Base-by-base conservation (phyloP, 2,113 vertebrate species). In the Acanthochromis polyacanthus region DNA sequence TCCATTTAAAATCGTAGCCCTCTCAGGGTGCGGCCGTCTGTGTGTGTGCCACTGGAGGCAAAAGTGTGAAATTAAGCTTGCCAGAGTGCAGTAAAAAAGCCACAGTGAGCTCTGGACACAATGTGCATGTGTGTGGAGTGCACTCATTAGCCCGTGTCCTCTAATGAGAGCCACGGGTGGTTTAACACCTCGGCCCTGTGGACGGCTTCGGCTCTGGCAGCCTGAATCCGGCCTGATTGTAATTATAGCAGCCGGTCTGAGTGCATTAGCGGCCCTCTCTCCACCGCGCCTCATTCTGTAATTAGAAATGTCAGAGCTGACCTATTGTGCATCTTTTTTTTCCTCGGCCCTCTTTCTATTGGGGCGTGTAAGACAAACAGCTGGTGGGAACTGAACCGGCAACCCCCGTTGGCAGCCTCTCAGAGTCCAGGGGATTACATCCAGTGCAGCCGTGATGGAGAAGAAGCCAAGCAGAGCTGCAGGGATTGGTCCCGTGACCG, bases 121-220 rank as follows among this genome's bases (percentile, higher is more conserved):
- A 38, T 55, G 71, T 68, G 73, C 79, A 79, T 87, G 80, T 88
- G 89, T 89, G 81, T 81, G 69, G n/a, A 67, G 78, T 66, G 76
- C 68, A 72, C 82, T 91, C 90, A 92, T 92, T 92, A 92, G 79
- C 80, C 81, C 76, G 53, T 84, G 88, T 88, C 78, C 75, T 89
- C 80, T 90, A 91, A 93, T 89, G 88, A 90, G 83, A 89, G 83
- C 89, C 86, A 79, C 50, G 88, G 93, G 93, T 85, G 85, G 91
- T 89, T 92, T 90, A 88, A 80, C 90, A 91, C 90, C 74, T 81
- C 66, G 6, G 84, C 86, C 82, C 84, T 81, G 66, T 69, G 84
- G 83, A 87, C 61, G 28, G 80, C 64, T 52, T 85, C 22, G 38
- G 78, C 84, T 58, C 59, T 86, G 88, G 82, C 90, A 82, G 78